Conservation (phyloP, 2,888 invertebrate species). For the Ecliptopera silaceata region DNA sequence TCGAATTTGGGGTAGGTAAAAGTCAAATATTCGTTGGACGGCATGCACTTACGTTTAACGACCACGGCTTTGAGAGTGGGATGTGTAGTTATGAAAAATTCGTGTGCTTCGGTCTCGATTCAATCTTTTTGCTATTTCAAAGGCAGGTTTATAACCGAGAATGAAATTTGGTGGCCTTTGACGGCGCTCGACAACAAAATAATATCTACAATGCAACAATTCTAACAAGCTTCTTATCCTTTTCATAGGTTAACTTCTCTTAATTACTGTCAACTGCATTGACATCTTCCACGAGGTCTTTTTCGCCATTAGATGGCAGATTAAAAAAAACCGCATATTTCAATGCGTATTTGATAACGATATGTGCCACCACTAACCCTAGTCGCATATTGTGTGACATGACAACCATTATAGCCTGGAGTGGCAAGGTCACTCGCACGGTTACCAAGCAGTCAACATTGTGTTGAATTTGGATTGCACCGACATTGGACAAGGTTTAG, state of each 20-base stretch:
- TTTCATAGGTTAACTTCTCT: background rate
- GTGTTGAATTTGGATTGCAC: conserved; percentile 14
- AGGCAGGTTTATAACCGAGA: conserved; percentile 13
- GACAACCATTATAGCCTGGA: background rate
- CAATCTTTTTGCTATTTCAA: conserved; percentile 28
- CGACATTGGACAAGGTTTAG: conserved; percentile 9
- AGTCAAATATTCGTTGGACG: conserved; percentile 25
- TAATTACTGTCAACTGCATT: too few species aligned
- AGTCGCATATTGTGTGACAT: background rate
- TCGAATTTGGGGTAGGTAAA: conserved; percentile 17
- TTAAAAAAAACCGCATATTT: too few species aligned
- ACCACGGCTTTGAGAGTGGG: conserved; percentile 29
- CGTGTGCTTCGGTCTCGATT: conserved; percentile 28
- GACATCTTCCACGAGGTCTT: too few species aligned
- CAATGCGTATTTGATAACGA: too few species aligned
- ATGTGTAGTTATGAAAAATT: conserved; percentile 28
- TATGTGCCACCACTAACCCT: too few species aligned
- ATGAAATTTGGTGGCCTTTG: conserved; percentile 13
- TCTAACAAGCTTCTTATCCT: background rate
- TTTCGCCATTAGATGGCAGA: too few species aligned
- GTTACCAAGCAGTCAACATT: conserved; percentile 20
- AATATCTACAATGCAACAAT: background rate
- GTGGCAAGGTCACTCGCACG: conserved; percentile 6
- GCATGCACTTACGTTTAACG: conserved; percentile 33
- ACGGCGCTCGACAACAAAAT: conserved; percentile 2